These are phyloP conservation scores for Calameuta idolon DNA, from an alignment of 2,888 invertebrate species.

Conservation along the genomic window DNA sequence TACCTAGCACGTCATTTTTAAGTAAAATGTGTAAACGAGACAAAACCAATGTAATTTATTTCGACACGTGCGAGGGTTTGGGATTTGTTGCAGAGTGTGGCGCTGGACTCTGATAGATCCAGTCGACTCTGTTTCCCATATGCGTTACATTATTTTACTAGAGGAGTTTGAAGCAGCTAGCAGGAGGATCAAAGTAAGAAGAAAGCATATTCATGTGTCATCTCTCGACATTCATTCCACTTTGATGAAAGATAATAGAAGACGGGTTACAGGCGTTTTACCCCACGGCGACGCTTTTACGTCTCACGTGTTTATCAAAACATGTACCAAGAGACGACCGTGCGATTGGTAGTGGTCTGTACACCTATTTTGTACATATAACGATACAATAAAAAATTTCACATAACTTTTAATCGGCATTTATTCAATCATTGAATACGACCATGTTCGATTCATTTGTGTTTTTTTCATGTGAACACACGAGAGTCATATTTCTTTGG, in stretches of 20 bases:
- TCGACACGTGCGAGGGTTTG: conserved; percentile 45
- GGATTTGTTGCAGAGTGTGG: conserved; percentile 22
- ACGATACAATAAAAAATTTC: conserved; percentile 66
- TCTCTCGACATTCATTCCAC: conserved; percentile 58
- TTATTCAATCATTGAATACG: conserved; percentile 5
- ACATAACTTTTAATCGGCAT: conserved; percentile 39
- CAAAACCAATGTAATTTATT: conserved; percentile 46
- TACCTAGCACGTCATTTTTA: conserved; percentile 17
- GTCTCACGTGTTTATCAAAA: conserved; percentile 23
- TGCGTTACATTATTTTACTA: not conserved
- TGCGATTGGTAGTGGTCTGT: conserved; percentile 62
- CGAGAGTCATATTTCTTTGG: not conserved
- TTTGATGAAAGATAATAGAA: conserved; percentile 38
- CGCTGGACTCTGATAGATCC: not conserved
- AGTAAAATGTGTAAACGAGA: conserved; percentile 28
- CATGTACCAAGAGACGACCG: conserved; percentile 24
- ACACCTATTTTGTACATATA: conserved; percentile 67
- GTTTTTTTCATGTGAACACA: not conserved
- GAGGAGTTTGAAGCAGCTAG: conserved; percentile 14
- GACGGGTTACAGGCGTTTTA: conserved; percentile 46
- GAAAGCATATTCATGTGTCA: conserved; percentile 46
- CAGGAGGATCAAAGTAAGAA: conserved; percentile 31
- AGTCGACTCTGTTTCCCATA: not conserved
- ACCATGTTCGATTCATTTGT: not conserved
- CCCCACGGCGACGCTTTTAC: conserved; percentile 35